These are phyloP conservation scores for Ctenicera cuprea DNA, from an alignment of 2,888 invertebrate genomes.

Conservation along the genomic window DNA sequence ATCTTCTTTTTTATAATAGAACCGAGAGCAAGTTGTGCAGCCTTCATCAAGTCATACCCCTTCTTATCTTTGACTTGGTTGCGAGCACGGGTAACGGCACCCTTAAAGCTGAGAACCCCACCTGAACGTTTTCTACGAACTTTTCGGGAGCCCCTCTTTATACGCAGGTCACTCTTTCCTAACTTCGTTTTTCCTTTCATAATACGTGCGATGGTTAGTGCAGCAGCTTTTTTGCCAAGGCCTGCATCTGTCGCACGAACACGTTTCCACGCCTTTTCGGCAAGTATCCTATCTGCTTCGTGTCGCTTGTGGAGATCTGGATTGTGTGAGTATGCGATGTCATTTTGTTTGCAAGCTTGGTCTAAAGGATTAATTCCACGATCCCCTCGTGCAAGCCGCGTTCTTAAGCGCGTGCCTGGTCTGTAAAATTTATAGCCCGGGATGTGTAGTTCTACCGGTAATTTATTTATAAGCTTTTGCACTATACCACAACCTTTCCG, in stretches of 20 bases:
- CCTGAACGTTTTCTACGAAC: not conserved
- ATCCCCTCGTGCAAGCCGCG: too few species aligned
- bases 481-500: too few species aligned
- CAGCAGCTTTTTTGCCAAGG: constrained; percentile 63
- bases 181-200: constrained; percentile 65
- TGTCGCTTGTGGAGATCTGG: constrained; percentile 53
- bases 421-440: too few species aligned
- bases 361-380: too few species aligned
- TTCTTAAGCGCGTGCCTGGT: too few species aligned
- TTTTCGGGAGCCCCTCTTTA: not conserved
- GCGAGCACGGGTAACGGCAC: not conserved
- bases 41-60: not conserved
- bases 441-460: too few species aligned
- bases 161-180: constrained; percentile 57
- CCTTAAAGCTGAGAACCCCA: not conserved
- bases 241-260: constrained; percentile 61
- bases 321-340: constrained; percentile 57
- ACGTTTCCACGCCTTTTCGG: too few species aligned
- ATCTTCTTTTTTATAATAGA: not conserved
- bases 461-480: too few species aligned
- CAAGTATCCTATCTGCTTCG: constrained; percentile 63
- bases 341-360: too few species aligned
- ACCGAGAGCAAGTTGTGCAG: not conserved
- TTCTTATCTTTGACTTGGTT: not conserved
- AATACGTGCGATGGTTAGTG: constrained; percentile 60